Evolutionary conservation across 2,797 vertebrate species (phyloP), one percentile per base, ranked within the genome.

Genomic region (Meda fulgida): DNA sequence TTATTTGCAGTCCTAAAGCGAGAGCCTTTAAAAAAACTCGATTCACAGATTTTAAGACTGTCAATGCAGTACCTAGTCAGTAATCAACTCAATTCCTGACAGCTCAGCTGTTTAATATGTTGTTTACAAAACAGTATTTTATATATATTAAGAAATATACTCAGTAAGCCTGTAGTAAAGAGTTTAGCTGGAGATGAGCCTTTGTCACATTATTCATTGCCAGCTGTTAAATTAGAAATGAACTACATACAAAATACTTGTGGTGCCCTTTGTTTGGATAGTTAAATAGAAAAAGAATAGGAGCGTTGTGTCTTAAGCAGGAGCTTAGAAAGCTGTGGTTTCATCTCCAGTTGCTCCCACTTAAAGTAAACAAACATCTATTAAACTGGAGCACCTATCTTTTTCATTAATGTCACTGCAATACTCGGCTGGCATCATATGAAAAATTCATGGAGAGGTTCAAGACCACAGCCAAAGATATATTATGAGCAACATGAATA

Each of bases 371-470:
- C 90, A 91, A 91, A 84, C 83, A 81, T 85, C 84, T 85, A 87
- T 89, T 89, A 89, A 90, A 86, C 87, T 88, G 91, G 89, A 89
- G 81, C 84, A 89, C 65, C 87, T 88, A 63, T 85, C 78, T 89
- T 84, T 79, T 80, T 65, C 76, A 87, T 87, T 89, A 70, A 90
- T 89, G 91, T 89, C 90, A 91, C 83, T 85, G 81, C 40, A 84
- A 84, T 84, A 86, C 84, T 86, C 88, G 86, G 72, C n/a, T 87
- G 67, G 86, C 86, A 43, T 23, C 51, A 79, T 48, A 88, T 92
- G 23, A 92, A 93, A 92, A 90, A 93, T 93, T 91, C 85, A 91
- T 89, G 51, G 81, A 88, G 80, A 40, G 66, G 84, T 90, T 92
- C 80, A 82, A 51, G 90, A 90, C 86, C 71, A 79, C 84, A 83